These are phyloP conservation scores for Tridacna gigas DNA, from an alignment of 2,888 invertebrate species.

Conservation along the genomic window DNA sequence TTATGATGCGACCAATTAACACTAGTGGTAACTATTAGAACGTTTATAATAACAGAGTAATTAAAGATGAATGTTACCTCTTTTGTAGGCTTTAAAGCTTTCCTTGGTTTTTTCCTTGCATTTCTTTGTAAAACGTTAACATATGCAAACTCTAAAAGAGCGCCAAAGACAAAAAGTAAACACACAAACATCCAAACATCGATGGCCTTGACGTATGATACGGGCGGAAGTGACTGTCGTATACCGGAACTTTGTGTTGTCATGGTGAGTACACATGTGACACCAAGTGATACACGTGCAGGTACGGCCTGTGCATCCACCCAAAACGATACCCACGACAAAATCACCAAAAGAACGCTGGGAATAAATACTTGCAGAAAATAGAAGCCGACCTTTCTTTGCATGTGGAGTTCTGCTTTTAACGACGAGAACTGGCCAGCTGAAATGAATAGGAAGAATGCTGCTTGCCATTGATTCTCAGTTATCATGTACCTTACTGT, in stretches of 20 bases:
- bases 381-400: conserved; percentile 92
- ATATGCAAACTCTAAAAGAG: conserved; percentile 12
- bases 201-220: conserved; percentile 35
- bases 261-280: conserved; percentile 66
- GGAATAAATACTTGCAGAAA: conserved; percentile 86
- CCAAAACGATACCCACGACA: conserved; percentile 89
- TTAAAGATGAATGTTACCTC: background rate
- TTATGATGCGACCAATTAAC: background rate
- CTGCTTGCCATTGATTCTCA: no score
- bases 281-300: conserved; percentile 64
- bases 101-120: conserved; percentile 1
- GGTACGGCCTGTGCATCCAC: conserved; percentile 63
- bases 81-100: background rate
- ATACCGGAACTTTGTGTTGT: conserved; percentile 65
- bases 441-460: conserved; percentile 9
- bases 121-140: conserved; percentile 17
- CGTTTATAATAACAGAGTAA: no score
- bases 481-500: no score
- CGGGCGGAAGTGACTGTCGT: conserved; percentile 55
- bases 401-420: conserved; percentile 89
- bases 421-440: conserved; percentile 46
- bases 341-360: conserved; percentile 85
- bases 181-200: conserved; percentile 26
- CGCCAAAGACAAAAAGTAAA: conserved; percentile 16
- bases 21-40: background rate